Percentiles rank a stretch among this genome's conserved stretches.
Conservation (phyloP, 92 coral and sea anemone species). For the Paragorgia papillata region DNA sequence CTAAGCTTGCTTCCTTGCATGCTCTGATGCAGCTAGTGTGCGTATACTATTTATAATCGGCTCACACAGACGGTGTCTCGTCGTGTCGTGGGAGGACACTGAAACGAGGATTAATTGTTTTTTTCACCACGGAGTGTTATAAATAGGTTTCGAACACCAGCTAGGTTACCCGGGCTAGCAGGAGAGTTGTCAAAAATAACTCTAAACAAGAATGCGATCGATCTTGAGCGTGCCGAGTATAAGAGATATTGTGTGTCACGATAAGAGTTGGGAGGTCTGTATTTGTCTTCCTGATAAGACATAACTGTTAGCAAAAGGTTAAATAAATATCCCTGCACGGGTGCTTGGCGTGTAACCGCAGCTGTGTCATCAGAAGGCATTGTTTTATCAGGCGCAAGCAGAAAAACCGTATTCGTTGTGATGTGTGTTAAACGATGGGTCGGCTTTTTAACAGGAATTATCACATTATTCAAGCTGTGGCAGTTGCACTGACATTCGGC, state of each 20-base stretch:
- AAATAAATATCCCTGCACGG: conserved; percentile 28
- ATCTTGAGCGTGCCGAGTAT: conserved; percentile 5
- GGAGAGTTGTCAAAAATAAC: conserved; percentile 14
- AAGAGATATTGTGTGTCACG: conserved; percentile 1
- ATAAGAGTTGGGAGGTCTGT: neutral
- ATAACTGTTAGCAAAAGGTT: conserved; percentile 37
- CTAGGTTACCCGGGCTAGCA: neutral
- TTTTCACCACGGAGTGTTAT: conserved; percentile 34
- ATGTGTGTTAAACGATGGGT: neutral
- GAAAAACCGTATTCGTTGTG: conserved; percentile 8
- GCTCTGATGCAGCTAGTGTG: neutral
- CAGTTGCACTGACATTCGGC: too few species aligned
- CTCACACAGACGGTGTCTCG: conserved; percentile 19
- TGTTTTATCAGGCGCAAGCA: conserved; percentile 21
- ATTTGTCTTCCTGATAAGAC: conserved; percentile 24
- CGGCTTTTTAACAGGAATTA: neutral
- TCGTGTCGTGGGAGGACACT: conserved; percentile 47
- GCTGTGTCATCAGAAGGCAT: conserved; percentile 33
- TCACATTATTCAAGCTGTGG: neutral
- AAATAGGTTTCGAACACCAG: conserved; percentile 29
- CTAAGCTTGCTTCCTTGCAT: neutral
- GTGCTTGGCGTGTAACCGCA: conserved; percentile 27
- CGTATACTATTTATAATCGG: conserved; percentile 32
- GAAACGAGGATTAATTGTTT: conserved; percentile 45
- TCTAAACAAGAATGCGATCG: conserved; percentile 24